These are phyloP conservation scores for Orthonyx spaldingii DNA, from an alignment of 2,113 vertebrate genomes.

Conservation along the genomic window DNA sequence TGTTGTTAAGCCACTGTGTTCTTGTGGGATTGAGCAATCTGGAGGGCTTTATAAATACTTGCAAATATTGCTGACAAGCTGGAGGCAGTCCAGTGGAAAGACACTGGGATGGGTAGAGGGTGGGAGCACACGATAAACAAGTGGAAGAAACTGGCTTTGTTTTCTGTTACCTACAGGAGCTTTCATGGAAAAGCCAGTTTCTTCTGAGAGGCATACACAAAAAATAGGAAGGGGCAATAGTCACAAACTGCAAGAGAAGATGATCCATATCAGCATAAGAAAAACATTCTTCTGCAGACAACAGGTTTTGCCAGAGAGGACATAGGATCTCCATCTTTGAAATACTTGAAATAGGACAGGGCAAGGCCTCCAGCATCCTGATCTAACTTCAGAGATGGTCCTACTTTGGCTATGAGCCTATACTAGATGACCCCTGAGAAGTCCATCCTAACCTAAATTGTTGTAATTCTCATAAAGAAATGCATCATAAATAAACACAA, in stretches of 20 bases:
- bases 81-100: not conserved
- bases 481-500: not conserved
- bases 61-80: not conserved
- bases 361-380: not conserved
- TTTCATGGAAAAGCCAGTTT: not conserved
- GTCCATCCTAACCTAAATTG: not conserved
- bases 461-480: not conserved
- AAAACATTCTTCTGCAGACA: not conserved
- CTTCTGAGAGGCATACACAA: not conserved
- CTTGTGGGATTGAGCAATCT: not conserved
- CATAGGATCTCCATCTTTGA: not conserved
- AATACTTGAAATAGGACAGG: not conserved
- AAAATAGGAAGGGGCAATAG: not conserved
- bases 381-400: not conserved
- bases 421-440: not conserved
- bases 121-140: rapidly evolving
- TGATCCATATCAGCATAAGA: not conserved
- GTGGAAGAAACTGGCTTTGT: not conserved
- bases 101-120: not conserved
- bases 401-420: not conserved
- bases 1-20: not conserved
- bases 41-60: not conserved
- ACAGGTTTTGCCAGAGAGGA: not conserved
- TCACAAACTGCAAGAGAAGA: not conserved
- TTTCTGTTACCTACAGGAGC: not conserved